These are phyloP conservation scores for Crenichthys baileyi DNA, from an alignment of 2,797 vertebrate species.

Conservation along the genomic window DNA sequence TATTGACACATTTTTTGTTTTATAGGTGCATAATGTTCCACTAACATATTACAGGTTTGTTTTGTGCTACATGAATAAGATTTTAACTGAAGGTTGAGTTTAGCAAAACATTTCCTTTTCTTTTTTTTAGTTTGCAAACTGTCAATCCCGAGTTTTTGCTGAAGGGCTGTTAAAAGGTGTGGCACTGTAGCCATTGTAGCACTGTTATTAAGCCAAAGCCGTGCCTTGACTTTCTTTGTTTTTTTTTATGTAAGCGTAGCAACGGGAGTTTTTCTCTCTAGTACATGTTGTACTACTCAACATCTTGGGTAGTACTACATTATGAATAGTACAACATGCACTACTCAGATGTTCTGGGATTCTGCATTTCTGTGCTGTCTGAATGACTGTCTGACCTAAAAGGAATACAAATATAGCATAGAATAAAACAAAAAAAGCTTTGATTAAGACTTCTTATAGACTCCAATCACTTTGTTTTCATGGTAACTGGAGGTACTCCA, in stretches of 20 bases:
- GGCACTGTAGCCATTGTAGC: slow-evolving; percentile 20
- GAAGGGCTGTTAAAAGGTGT: slow-evolving; percentile 52
- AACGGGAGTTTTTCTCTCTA: slow-evolving; percentile 47
- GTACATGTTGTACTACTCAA: neutral
- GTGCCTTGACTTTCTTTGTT: slow-evolving; percentile 60
- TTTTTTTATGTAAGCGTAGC: slow-evolving; percentile 55
- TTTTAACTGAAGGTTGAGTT: neutral
- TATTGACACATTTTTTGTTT: neutral
- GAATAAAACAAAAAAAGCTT: neutral
- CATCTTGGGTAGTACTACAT: slow-evolving; percentile 5
- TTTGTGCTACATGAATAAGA: neutral
- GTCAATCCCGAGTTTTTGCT: slow-evolving; percentile 7
- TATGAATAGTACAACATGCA: neutral
- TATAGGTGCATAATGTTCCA: neutral
- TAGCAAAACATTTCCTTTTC: neutral
- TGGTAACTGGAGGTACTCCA: neutral
- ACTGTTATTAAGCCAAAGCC: slow-evolving; percentile 46
- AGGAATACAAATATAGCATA: neutral
- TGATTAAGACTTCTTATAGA: neutral
- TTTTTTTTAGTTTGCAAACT: slow-evolving; percentile 17
- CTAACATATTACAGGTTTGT: neutral
- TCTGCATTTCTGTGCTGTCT: neutral
- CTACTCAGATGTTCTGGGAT: neutral
- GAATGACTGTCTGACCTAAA: neutral
- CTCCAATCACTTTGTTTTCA: neutral